Conservation (phyloP, 2,113 vertebrate species). For the Pachycephala philippinensis region DNA sequence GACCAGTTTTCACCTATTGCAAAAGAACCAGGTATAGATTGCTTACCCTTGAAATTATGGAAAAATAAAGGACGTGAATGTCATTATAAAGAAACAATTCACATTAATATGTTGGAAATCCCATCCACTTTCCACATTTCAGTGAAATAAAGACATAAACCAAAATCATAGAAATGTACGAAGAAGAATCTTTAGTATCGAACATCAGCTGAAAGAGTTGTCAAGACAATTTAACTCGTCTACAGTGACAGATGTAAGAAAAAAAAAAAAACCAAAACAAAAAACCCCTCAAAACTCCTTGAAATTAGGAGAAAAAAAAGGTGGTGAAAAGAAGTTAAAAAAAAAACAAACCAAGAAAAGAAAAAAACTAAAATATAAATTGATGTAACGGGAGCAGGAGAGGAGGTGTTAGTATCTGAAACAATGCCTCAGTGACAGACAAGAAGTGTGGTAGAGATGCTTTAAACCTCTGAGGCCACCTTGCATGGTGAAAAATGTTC, state of each 20-base stretch:
- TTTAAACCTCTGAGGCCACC: not conserved
- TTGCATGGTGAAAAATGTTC: not conserved
- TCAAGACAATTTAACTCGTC: not conserved
- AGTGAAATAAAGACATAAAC: not conserved
- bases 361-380: not conserved
- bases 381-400: not conserved
- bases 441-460: not conserved
- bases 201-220: not conserved
- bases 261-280: too few relatives aligned
- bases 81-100: not conserved
- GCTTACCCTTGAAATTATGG: not conserved
- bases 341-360: not conserved
- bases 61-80: not conserved
- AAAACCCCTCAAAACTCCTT: fast-evolving
- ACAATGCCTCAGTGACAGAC: not conserved
- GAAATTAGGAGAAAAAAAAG: not conserved
- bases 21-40: not conserved
- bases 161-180: not conserved
- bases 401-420: not conserved
- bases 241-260: not conserved
- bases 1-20: not conserved
- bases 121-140: fast-evolving
- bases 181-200: not conserved
- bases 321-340: not conserved
- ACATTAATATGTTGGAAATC: not conserved